Percentiles rank a stretch among this genome's conserved stretches.
Evolutionary conservation across 2,888 invertebrate genomes (phyloP).

Genomic region (Drosophila anomalipes): DNA sequence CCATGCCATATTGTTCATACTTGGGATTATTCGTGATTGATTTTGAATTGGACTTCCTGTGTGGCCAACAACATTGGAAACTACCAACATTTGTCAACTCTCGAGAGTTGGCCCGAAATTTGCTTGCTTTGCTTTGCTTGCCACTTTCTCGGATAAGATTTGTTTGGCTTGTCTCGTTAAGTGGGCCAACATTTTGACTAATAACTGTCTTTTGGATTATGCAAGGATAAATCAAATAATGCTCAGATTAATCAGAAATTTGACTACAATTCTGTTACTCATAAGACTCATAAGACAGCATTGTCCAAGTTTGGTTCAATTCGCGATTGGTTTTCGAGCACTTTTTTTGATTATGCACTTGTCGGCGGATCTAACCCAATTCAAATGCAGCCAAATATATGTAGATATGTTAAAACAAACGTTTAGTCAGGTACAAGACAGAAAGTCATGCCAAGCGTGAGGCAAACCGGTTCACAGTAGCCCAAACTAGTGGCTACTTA

Average conservation of each 20-base stretch:
- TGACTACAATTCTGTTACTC: not conserved
- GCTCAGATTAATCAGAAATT: not conserved
- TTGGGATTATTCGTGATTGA: not conserved
- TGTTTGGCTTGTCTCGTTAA: not conserved
- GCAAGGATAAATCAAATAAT: not conserved
- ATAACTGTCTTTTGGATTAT: not conserved
- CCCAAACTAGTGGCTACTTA: constrained; percentile 29
- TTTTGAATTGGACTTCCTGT: not conserved
- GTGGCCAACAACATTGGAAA: not conserved
- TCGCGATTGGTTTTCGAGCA: not conserved
- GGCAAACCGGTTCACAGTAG: constrained; percentile 59
- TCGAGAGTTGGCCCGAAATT: not conserved
- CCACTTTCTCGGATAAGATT: not conserved
- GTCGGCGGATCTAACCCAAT: constrained; percentile 18
- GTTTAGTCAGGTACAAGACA: constrained; percentile 67
- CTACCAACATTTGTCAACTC: not conserved
- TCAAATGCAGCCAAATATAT: constrained; percentile 19
- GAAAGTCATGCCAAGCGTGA: constrained; percentile 17
- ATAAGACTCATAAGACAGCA: not conserved
- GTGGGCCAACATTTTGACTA: not conserved
- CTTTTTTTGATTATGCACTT: constrained; percentile 20
- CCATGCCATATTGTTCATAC: not conserved
- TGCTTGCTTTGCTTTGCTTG: not conserved
- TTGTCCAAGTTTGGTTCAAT: not conserved
- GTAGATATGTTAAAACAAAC: constrained; percentile 50